phyloP scores from a whole-genome alignment of 92 coral and sea anemone genomes.

The Phymanthus crucifer region DNA sequence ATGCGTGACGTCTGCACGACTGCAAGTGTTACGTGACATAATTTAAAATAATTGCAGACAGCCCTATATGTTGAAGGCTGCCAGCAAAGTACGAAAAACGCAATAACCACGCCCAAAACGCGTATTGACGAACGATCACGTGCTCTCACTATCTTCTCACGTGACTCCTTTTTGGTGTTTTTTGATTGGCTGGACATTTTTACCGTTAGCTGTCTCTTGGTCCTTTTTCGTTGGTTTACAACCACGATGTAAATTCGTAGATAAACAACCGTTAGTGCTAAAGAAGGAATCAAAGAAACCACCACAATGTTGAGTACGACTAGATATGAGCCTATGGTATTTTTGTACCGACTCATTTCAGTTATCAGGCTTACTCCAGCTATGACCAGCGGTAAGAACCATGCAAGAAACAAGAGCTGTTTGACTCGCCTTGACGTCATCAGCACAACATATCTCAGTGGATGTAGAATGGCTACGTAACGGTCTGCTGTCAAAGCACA shows the following conservation, averaged over 20 bases:
- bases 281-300: conserved; percentile 14
- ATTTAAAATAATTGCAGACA: conserved; percentile 7
- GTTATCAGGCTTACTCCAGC: conserved; percentile 5
- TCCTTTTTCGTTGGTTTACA: conserved; percentile 9
- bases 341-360: background rate
- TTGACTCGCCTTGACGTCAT: conserved; percentile 32
- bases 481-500: conserved; percentile 23
- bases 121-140: conserved; percentile 26
- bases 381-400: conserved; percentile 20
- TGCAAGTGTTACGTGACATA: conserved; percentile 12
- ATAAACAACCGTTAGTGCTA: conserved; percentile 1
- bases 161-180: background rate
- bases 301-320: conserved; percentile 9
- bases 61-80: conserved; percentile 32
- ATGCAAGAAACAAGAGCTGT: conserved; percentile 20
- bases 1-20: conserved; percentile 25
- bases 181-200: background rate
- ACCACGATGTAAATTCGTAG: conserved; percentile 21
- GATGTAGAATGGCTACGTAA: conserved; percentile 30
- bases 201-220: background rate
- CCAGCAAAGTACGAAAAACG: conserved; percentile 35
- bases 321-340: background rate
- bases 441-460: conserved; percentile 17
- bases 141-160: background rate
- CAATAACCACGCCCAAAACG: conserved; percentile 27